These are phyloP conservation scores for Isichthys henryi DNA, from an alignment of 2,113 vertebrate genomes.

Conservation along the genomic window DNA sequence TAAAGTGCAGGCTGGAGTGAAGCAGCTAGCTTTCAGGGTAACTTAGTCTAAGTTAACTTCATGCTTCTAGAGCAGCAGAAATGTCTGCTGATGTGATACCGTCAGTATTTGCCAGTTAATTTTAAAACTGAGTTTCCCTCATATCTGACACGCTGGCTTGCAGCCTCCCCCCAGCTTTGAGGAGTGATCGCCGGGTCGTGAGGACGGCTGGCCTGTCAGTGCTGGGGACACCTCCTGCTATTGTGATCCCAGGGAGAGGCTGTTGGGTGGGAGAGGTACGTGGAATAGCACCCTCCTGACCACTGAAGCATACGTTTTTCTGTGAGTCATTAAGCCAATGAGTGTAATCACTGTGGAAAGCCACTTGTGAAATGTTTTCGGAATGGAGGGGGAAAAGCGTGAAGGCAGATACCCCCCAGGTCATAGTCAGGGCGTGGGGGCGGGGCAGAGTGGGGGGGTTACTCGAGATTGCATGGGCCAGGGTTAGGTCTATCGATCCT, in stretches of 20 bases:
- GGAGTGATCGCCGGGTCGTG: too few species aligned
- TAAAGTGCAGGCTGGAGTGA: not conserved
- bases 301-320: conserved; percentile 28
- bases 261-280: not conserved
- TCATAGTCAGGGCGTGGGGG: conserved; percentile 8
- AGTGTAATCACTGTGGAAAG: conserved; percentile 22
- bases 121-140: not conserved
- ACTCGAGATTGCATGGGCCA: not conserved
- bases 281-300: not conserved
- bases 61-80: too few species aligned
- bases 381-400: conserved; percentile 9
- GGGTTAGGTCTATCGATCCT: not conserved
- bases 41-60: not conserved
- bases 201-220: not conserved
- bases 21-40: not conserved
- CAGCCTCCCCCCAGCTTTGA: not conserved
- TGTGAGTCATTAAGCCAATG: conserved; percentile 30
- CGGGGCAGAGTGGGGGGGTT: not conserved
- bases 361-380: conserved; percentile 24
- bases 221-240: not conserved
- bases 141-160: not conserved
- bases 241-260: not conserved
- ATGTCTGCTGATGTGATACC: not conserved
- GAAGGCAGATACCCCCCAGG: not conserved
- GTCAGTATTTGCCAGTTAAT: not conserved